Percentiles rank a stretch among this genome's conserved stretches.
Conservation (phyloP, 2,888 invertebrate species). For the Heliconius charithonia region DNA sequence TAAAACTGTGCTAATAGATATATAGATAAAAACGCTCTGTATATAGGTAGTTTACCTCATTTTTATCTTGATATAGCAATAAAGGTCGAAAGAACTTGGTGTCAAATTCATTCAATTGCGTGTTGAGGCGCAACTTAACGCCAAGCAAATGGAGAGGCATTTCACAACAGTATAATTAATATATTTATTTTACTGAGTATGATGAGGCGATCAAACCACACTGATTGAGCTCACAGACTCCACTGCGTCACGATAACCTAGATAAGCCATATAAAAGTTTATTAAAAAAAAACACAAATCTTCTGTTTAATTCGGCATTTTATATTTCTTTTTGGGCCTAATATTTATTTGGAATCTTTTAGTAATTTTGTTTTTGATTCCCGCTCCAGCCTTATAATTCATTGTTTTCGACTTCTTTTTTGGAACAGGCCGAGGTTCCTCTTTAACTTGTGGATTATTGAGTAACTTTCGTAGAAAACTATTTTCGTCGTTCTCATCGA, state of each 20-base stretch:
- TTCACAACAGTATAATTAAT: too few species aligned
- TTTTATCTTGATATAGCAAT: too few species aligned
- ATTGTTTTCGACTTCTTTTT: constrained; percentile 10
- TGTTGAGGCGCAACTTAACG: neutral
- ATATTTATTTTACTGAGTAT: too few species aligned
- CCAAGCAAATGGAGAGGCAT: neutral
- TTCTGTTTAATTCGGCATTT: neutral
- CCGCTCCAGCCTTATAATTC: constrained; percentile 13
- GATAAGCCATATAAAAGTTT: neutral
- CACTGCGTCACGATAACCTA: neutral
- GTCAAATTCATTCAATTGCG: neutral
- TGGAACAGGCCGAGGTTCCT: neutral
- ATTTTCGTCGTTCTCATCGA: constrained; percentile 36
- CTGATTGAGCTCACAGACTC: too few species aligned
- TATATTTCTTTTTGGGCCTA: constrained; percentile 1
- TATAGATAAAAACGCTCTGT: too few species aligned
- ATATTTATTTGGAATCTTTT: neutral
- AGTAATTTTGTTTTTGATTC: constrained; percentile 13
- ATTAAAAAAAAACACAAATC: neutral
- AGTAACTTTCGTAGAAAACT: constrained; percentile 33
- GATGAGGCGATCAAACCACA: too few species aligned
- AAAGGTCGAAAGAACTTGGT: too few species aligned
- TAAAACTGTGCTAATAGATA: too few species aligned
- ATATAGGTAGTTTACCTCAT: too few species aligned
- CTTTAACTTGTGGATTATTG: neutral